Conservation (phyloP, 1,140 invertebrate species). For the Monochamus saltuarius region DNA sequence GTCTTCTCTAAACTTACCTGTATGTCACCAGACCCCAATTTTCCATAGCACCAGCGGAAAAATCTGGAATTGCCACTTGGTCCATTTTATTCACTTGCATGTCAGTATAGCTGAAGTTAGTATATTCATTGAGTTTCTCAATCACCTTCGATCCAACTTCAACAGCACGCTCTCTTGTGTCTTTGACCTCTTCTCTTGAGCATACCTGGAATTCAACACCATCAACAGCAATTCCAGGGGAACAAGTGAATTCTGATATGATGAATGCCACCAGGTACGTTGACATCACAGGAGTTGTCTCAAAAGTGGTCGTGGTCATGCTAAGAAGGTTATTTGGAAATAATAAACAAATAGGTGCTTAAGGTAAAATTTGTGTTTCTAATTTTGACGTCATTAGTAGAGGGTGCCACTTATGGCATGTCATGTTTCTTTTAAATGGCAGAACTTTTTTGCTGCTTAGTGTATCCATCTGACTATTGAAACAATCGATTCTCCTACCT, state of each 20-base stretch:
- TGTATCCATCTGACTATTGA: no score
- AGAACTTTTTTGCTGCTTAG: no score
- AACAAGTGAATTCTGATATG: constrained; percentile 44
- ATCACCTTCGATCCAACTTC: constrained; percentile 21
- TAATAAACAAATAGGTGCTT: not conserved
- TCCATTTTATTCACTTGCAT: constrained; percentile 25
- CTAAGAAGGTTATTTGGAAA: not conserved
- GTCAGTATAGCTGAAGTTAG: constrained; percentile 21
- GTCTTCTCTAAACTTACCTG: no score
- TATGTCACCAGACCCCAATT: constrained; percentile 89
- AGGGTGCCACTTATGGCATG: no score
- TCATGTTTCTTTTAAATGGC: no score
- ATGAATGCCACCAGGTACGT: constrained; percentile 77
- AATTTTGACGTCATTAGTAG: no score
- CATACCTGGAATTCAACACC: constrained; percentile 46
- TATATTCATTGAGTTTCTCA: constrained; percentile 22
- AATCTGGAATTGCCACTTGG: constrained; percentile 81
- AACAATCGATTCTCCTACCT: no score
- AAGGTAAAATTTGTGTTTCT: not conserved
- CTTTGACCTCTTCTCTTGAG: constrained; percentile 15
- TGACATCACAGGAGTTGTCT: constrained; percentile 62
- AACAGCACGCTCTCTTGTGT: constrained; percentile 15
- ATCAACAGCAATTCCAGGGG: constrained; percentile 50
- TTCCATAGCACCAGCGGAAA: constrained; percentile 93
- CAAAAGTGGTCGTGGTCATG: constrained; percentile 59